phyloP scores from a whole-genome alignment of 2,113 vertebrate species.

The Baryphthengus martii region DNA sequence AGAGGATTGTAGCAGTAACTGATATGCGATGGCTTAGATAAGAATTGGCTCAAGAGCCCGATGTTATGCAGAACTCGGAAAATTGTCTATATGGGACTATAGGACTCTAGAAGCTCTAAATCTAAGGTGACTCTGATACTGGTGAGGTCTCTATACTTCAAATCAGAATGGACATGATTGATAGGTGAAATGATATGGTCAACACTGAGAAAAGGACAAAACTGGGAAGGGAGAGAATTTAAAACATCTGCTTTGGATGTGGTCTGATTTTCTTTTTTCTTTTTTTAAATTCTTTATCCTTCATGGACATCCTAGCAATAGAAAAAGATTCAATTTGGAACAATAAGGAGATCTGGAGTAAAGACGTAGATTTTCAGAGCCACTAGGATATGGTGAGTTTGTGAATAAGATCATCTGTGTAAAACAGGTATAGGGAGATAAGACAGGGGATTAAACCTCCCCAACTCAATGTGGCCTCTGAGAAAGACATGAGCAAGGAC shows the following conservation, averaged over 20 bases:
- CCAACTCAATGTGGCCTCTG: accelerated
- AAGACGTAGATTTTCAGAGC: not conserved
- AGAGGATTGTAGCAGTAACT: not conserved
- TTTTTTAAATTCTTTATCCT: not conserved
- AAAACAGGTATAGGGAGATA: not conserved
- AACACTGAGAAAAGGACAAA: not conserved
- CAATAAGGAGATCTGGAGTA: not conserved
- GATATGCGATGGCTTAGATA: not conserved
- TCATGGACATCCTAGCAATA: not conserved
- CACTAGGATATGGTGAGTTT: not conserved
- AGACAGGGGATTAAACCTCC: not conserved
- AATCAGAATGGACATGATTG: not conserved
- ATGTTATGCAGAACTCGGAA: not conserved
- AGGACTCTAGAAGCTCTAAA: not conserved
- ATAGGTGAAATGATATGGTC: not conserved
- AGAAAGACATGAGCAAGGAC: not conserved
- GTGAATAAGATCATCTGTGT: not conserved
- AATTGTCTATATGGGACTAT: not conserved
- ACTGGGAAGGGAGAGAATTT: not conserved
- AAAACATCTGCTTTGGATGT: not conserved
- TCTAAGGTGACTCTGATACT: not conserved
- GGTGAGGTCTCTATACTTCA: not conserved
- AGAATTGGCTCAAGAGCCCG: not conserved
- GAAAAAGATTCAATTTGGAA: not conserved
- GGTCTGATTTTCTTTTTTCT: too few species aligned